These are phyloP conservation scores for Drosophila aldrichi DNA, from an alignment of 2,888 invertebrate species.

Conservation along the genomic window DNA sequence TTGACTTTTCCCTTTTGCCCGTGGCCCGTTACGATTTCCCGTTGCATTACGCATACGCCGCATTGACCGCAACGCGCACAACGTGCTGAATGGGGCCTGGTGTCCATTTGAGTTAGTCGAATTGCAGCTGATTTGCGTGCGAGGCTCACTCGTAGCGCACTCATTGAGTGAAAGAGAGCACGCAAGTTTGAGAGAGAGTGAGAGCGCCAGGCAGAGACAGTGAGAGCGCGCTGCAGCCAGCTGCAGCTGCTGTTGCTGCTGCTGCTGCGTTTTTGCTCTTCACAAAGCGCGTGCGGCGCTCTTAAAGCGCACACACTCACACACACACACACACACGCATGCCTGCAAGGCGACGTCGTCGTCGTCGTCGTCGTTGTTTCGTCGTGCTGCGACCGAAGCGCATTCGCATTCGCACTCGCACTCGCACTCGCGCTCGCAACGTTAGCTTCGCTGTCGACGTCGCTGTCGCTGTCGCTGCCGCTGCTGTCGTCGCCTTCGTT, in stretches of 20 bases:
- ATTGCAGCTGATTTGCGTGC: slow-evolving; percentile 66
- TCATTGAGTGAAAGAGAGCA: slow-evolving; percentile 57
- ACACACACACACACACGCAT: slow-evolving; percentile 34
- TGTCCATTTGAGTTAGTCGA: slow-evolving; percentile 43
- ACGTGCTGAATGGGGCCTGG: slow-evolving; percentile 35
- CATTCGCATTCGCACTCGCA: slow-evolving; percentile 47
- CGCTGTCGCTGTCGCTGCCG: slow-evolving; percentile 27
- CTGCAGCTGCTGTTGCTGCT: slow-evolving; percentile 14
- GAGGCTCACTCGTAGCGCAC: slow-evolving; percentile 37
- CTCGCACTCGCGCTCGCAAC: slow-evolving; percentile 35
- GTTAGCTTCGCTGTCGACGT: slow-evolving; percentile 40
- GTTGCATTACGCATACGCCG: slow-evolving; percentile 74
- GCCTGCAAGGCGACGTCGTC: slow-evolving; percentile 36
- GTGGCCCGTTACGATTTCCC: not conserved
- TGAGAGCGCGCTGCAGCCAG: slow-evolving; percentile 42
- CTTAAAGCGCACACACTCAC: slow-evolving; percentile 54
- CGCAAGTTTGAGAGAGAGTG: slow-evolving; percentile 5
- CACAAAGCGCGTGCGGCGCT: slow-evolving; percentile 73
- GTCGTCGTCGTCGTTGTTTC: slow-evolving; percentile 21
- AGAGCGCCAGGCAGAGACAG: slow-evolving; percentile 27
- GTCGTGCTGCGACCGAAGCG: slow-evolving; percentile 61
- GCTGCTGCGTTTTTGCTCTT: slow-evolving; percentile 65
- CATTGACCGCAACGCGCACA: slow-evolving; percentile 54
- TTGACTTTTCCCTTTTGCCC: not conserved
- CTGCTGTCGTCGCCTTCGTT: slow-evolving; percentile 45